Evolutionary conservation across 2,113 vertebrate species (phyloP).

Genomic region (Oreochromis spilurus): DNA sequence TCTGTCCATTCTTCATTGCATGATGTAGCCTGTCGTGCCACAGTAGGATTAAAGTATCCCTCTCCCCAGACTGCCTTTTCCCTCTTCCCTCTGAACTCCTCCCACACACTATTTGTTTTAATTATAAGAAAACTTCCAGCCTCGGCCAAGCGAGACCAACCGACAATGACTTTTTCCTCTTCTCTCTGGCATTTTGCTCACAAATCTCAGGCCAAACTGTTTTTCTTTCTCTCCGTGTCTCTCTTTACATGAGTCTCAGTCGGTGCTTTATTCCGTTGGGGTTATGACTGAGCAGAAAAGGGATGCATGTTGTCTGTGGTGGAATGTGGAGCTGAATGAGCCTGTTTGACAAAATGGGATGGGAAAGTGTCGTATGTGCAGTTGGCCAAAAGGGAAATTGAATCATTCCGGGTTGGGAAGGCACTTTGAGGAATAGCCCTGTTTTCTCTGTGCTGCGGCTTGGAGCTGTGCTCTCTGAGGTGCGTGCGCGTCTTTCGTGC

Average conservation of each 20-base stretch:
- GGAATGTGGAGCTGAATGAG: slow-evolving; percentile 31
- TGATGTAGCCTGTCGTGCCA: slow-evolving; percentile 64
- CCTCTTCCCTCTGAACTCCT: slow-evolving; percentile 29
- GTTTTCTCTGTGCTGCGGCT: slow-evolving; percentile 48
- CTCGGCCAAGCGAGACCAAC: slow-evolving; percentile 29
- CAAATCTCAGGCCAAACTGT: slow-evolving; percentile 14
- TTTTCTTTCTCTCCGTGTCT: not conserved
- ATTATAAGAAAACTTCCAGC: slow-evolving; percentile 69
- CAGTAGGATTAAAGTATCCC: slow-evolving; percentile 69
- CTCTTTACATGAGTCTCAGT: slow-evolving; percentile 10
- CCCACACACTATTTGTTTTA: slow-evolving; percentile 68
- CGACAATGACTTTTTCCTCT: slow-evolving; percentile 27
- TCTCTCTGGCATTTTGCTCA: slow-evolving; percentile 22
- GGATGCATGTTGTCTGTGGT: slow-evolving; percentile 15
- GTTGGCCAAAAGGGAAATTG: slow-evolving; percentile 67
- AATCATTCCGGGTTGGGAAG: slow-evolving; percentile 67
- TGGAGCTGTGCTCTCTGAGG: slow-evolving; percentile 1
- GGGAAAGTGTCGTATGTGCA: slow-evolving; percentile 46
- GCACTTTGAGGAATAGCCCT: slow-evolving; percentile 39
- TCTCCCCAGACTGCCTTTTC: slow-evolving; percentile 42
- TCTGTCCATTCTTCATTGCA: slow-evolving; percentile 8
- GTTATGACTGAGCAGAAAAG: slow-evolving; percentile 28
- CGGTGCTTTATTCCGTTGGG: not conserved
- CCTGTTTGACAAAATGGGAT: slow-evolving; percentile 46
- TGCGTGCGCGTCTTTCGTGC: not conserved